These are phyloP conservation scores for Nothoprocta perdicaria DNA, from an alignment of 2,113 vertebrate genomes.

Conservation along the genomic window DNA sequence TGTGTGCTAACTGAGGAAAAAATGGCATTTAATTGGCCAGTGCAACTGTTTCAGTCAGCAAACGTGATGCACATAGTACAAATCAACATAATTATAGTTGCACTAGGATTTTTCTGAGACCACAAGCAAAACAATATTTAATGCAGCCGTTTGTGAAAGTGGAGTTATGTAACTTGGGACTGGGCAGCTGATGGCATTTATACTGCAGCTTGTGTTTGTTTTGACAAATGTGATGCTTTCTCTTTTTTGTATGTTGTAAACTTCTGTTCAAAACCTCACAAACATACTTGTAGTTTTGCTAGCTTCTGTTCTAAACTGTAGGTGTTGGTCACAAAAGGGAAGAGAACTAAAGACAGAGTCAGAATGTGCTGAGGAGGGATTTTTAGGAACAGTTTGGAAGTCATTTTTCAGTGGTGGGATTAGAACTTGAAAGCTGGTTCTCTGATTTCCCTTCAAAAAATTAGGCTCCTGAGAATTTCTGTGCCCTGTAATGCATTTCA, in stretches of 20 bases:
- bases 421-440: background rate
- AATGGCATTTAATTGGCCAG: background rate
- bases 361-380: accelerated
- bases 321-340: background rate
- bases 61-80: background rate
- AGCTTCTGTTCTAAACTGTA: background rate
- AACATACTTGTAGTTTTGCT: background rate
- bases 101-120: background rate
- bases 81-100: background rate
- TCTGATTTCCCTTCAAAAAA: background rate
- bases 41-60: background rate
- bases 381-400: background rate
- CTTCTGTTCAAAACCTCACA: background rate
- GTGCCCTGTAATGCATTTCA: background rate
- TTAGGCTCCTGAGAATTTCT: background rate
- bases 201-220: background rate
- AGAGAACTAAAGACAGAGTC: background rate
- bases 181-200: background rate
- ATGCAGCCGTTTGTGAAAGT: background rate
- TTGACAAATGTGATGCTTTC: background rate
- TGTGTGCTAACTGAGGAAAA: background rate
- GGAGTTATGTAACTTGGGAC: background rate
- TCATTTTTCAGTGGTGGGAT: background rate
- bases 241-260: background rate
- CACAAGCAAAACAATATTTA: background rate